Conservation (phyloP, 2,888 invertebrate genomes). For the Ceramica pisi region DNA sequence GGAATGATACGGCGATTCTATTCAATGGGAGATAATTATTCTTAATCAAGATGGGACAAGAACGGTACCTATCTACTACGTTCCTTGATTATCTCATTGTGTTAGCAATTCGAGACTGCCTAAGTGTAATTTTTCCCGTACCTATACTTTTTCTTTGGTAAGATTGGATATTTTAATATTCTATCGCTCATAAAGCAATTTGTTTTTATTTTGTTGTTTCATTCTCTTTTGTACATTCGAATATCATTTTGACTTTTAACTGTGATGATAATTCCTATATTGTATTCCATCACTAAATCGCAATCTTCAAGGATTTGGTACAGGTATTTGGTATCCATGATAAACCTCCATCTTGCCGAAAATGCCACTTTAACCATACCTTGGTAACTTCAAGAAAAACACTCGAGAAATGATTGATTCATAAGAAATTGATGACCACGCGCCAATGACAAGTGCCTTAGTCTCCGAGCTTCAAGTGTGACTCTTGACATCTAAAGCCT, state of each 20-base stretch:
- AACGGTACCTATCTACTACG: not conserved
- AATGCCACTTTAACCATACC: not conserved
- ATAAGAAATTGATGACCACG: conserved; percentile 43
- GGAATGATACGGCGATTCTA: conserved; percentile 10
- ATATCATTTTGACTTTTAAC: not conserved
- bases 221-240: not conserved
- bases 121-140: not conserved
- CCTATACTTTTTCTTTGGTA: too few relatives aligned
- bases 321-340: too few relatives aligned
- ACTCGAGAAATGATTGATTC: conserved; percentile 11
- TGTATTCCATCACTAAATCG: too few relatives aligned
- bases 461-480: conserved; percentile 35
- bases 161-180: too few relatives aligned
- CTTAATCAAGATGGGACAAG: not conserved
- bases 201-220: too few relatives aligned
- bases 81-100: not conserved
- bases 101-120: not conserved
- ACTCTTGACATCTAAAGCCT: conserved; percentile 36
- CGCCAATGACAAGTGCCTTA: conserved; percentile 39
- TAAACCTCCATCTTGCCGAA: not conserved
- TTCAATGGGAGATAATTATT: not conserved
- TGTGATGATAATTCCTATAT: not conserved
- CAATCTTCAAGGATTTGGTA: too few relatives aligned
- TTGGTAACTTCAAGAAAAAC: conserved; percentile 1
- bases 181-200: not conserved